Evolutionary conservation across 2,888 invertebrate genomes (phyloP), one percentile per base, ranked within the genome.

Genomic region (Noctua janthina): DNA sequence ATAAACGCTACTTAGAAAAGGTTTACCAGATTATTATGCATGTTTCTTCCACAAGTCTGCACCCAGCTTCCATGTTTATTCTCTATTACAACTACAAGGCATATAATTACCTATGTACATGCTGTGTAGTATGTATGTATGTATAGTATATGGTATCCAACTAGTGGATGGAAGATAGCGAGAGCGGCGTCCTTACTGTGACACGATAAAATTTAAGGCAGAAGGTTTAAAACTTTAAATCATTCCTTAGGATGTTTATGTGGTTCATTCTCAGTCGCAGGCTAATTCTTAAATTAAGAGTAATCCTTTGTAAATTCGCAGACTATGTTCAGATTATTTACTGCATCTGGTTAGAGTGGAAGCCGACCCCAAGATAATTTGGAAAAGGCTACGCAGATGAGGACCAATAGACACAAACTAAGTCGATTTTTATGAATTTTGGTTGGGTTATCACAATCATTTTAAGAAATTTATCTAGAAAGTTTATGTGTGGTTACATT

Each of bases 101-200:
- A 79, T 56, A 73, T 85, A 73, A 82, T 85, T 82, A 85, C 46
- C n/a, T 81, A 49, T 68, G 39, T 84, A 83, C 29, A 11, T 43
- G 51, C 23, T 59, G 39, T n/a, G 59, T 29, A 66, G 43, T 23
- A 23, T 17, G 23, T 43, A 23, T 17, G 23, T 43, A 43, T 62
- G 20, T 67, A 39, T 20, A 81, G 29, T 71, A 39, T 29, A 81
- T 70, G 35, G 23, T 49, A 72, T 43, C 39, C 70, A 81, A 66
- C 86, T 83, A 74, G 70, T 73, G 51, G 69, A 74, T 51, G 64
- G 56, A 51, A 74, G 49, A 66, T 66, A 56, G 64, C n/a, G 69
- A 39, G 81, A 64, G 74, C 64, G 68, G 85, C 64, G 82, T 85
- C 81, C 74, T 74, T 46, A 74, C 13, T 7, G 29, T 1, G 1